phyloP scores from a whole-genome alignment of 2,888 invertebrate genomes.

The Bruchidius siliquastri region DNA sequence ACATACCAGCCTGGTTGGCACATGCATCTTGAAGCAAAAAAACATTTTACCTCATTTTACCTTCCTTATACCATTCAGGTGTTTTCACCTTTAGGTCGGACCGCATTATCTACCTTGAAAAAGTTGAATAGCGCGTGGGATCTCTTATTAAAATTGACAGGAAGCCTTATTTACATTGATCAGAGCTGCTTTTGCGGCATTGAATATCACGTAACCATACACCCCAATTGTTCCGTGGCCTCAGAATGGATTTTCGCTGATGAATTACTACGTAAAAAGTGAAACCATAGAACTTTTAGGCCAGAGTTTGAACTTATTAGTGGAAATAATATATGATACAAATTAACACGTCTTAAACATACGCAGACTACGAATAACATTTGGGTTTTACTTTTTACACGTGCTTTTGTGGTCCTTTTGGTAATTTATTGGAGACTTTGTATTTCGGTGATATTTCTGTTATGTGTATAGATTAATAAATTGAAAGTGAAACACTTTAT shows the following conservation, averaged over 20 bases:
- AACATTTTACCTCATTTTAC: background rate
- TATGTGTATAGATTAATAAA: no score
- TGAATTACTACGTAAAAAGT: background rate
- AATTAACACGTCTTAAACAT: no score
- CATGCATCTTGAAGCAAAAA: background rate
- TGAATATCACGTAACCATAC: background rate
- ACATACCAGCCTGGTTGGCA: background rate
- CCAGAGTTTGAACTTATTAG: background rate
- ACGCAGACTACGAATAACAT: no score
- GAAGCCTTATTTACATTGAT: background rate
- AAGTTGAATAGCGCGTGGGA: background rate
- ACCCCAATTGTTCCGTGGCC: background rate
- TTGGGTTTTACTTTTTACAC: no score
- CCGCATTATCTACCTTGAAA: background rate
- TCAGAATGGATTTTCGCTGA: background rate
- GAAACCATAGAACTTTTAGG: background rate
- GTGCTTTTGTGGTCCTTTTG: no score
- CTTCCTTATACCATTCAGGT: background rate
- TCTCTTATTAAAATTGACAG: background rate
- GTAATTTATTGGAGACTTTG: no score
- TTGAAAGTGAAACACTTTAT: no score
- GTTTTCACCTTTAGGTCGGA: background rate
- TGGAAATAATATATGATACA: background rate
- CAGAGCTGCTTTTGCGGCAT: background rate
- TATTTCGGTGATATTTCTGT: no score